Evolutionary conservation across 1,140 invertebrate genomes (phyloP), one percentile per base, ranked within the genome.

Genomic region (Cyphomyrmex costatus): DNA sequence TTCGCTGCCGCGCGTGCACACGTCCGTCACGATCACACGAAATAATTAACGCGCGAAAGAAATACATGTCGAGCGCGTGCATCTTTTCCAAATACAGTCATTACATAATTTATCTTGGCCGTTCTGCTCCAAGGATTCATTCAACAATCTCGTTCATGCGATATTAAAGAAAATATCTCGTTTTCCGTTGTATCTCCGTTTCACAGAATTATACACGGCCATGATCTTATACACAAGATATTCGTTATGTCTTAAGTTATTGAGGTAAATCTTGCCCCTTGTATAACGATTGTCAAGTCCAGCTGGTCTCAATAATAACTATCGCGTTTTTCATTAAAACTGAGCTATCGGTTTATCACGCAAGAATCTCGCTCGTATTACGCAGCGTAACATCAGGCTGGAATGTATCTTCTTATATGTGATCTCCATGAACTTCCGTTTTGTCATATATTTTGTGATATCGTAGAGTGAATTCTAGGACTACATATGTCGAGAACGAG

Each of bases 1-100:
- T 61, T 77, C 84, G 85, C 68, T 36, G 68, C 60, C 53, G 73
- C 86, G 84, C 83, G 83, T 83, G 80, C 56, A 85, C 68, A 58
- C 77, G 85, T 86, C 46, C 60, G 66, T 74, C 61, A 76, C 78
- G 60, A 51, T 87, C 66, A 66, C 56, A 42, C 63, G 85, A 76
- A 86, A 53, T 74, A 65, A 86, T 60, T 73, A 73, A 71, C 79
- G 68, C 66, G 79, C 66, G 79, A 58, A 82, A 84, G 85, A 51
- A 46, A 49, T 76, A 68, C 58, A 85, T 66, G 83, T 88, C 89
- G 86, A 56, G 16, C 65, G 68, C 53, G 53, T 24, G 68, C 53
- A 61, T 73, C 42, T 21, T 83, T 73, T 61, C 53, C 53, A 73
- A 82, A 5, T 73, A 46, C 79, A 30, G 21, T 60, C 53, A 56